Conservation (phyloP, 92 coral and sea anemone species). For the Zoanthus gigantus region DNA sequence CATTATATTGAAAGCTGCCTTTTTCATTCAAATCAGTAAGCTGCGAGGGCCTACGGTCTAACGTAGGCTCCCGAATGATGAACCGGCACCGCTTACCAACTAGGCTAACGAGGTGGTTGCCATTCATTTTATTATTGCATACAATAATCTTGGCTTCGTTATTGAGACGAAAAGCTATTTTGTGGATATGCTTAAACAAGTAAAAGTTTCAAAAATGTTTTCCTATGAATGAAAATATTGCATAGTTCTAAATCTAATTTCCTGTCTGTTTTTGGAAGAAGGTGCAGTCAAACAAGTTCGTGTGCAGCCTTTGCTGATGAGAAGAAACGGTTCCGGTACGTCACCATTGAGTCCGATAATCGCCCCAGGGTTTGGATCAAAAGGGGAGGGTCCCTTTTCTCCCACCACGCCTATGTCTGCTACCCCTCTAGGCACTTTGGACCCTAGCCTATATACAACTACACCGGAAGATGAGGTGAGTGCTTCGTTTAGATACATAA, state of each 20-base stretch:
- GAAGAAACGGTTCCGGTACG: slow-evolving; percentile 58
- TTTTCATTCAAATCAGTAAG: no score
- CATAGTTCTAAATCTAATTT: background rate
- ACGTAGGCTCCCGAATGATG: no score
- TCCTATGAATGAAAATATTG: no score
- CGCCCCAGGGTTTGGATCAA: background rate
- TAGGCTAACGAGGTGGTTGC: no score
- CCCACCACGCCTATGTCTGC: slow-evolving; percentile 72
- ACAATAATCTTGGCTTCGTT: no score
- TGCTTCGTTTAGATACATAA: background rate
- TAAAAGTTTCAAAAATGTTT: no score
- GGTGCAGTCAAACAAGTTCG: slow-evolving; percentile 71
- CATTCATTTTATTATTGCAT: no score
- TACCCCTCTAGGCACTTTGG: slow-evolving; percentile 75
- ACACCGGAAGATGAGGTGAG: slow-evolving; percentile 58
- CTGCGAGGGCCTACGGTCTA: no score
- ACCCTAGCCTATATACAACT: slow-evolving; percentile 73
- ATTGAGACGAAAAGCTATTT: no score
- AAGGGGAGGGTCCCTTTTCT: slow-evolving; percentile 43
- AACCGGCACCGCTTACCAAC: no score
- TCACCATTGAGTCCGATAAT: slow-evolving; percentile 43
- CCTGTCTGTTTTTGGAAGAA: slow-evolving; percentile 31
- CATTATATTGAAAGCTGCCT: no score
- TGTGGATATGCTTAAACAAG: no score
- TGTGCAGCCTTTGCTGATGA: slow-evolving; percentile 70